These are phyloP conservation scores for Ailurus styani DNA, from an alignment of 2,113 vertebrate genomes.

Conservation along the genomic window DNA sequence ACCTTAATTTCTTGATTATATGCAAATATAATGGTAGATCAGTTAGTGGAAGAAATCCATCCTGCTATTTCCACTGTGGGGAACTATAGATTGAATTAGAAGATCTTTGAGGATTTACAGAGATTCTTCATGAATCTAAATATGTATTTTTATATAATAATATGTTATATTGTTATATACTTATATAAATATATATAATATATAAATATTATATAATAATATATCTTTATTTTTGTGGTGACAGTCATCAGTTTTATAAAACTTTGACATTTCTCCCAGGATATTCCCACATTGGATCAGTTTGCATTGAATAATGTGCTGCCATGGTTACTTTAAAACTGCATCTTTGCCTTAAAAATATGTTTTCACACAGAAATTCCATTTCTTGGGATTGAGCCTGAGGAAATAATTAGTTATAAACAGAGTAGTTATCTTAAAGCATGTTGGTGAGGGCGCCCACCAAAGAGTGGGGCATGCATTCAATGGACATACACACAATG, in stretches of 20 bases:
- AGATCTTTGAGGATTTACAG: not conserved
- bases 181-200: not conserved
- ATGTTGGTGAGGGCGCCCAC: not conserved
- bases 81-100: not conserved
- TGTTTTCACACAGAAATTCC: slow-evolving; percentile 18
- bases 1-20: not conserved
- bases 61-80: not conserved
- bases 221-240: too few species aligned
- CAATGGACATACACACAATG: fast-evolving
- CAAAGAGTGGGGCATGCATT: not conserved
- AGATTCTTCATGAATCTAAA: not conserved
- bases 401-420: slow-evolving; percentile 35
- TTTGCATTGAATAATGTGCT: not conserved
- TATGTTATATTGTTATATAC: too few species aligned
- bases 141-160: too few species aligned
- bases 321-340: slow-evolving; percentile 47
- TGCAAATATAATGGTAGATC: not conserved
- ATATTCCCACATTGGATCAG: not conserved
- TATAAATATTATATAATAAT: too few species aligned
- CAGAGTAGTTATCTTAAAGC: not conserved
- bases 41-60: not conserved
- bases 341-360: slow-evolving; percentile 45
- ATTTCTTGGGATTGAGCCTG: slow-evolving; percentile 28
- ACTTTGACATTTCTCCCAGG: not conserved
- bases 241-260: not conserved